These are phyloP conservation scores for Acropora tenuis DNA, from an alignment of 64 coral and sea anemone genomes.

Conservation along the genomic window DNA sequence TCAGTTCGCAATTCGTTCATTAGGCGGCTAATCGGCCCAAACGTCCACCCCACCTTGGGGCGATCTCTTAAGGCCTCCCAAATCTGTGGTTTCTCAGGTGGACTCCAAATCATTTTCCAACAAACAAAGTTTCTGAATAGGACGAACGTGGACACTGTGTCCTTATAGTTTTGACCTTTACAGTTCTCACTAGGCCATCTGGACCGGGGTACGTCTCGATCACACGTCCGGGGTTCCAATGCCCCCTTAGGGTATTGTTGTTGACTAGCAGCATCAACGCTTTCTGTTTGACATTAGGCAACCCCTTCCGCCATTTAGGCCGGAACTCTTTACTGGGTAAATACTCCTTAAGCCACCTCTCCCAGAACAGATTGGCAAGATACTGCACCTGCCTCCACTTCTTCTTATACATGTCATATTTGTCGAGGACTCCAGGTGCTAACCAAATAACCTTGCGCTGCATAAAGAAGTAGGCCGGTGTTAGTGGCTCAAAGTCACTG, in stretches of 20 bases:
- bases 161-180: conserved; percentile 24
- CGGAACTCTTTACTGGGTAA: neutral
- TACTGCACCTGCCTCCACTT: conserved; percentile 8
- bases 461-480: conserved; percentile 23
- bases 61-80: neutral
- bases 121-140: conserved; percentile 17
- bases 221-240: conserved; percentile 37
- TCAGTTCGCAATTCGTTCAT: neutral
- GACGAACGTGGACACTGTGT: neutral
- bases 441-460: conserved; percentile 32
- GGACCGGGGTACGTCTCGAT: neutral
- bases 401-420: neutral
- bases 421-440: conserved; percentile 43
- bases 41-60: neutral
- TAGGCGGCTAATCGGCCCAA: neutral
- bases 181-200: conserved; percentile 33
- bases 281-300: neutral
- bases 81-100: neutral
- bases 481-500: conserved; percentile 21
- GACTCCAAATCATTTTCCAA: neutral
- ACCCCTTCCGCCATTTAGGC: neutral
- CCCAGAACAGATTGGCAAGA: conserved; percentile 7
- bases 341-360: conserved; percentile 7
- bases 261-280: conserved; percentile 44
- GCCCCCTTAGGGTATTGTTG: conserved; percentile 8